Conservation (phyloP, 2,113 vertebrate genomes). For the Sigmodon hispidus region DNA sequence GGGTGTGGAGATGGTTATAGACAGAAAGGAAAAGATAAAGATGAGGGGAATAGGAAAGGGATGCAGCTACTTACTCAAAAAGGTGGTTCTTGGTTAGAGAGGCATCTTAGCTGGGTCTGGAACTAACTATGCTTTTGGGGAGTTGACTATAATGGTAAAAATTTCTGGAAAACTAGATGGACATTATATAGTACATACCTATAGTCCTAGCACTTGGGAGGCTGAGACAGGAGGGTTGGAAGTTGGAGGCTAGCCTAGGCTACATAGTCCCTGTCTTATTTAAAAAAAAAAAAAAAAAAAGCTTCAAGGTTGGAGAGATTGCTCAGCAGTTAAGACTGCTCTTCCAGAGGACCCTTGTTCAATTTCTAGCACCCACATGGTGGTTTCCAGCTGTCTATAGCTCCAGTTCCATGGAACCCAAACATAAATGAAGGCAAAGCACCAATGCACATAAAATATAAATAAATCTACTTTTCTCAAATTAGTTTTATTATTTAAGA, state of each 20-base stretch:
- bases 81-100: background rate
- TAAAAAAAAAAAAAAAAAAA: background rate
- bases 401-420: background rate
- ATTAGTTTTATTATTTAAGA: slow-evolving; percentile 63
- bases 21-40: background rate
- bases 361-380: background rate
- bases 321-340: background rate
- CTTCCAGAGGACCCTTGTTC: background rate
- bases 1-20: background rate
- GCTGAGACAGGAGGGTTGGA: background rate
- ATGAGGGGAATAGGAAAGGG: too few relatives aligned
- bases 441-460: background rate
- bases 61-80: background rate
- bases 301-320: background rate
- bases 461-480: slow-evolving; percentile 56
- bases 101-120: background rate
- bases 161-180: slow-evolving; percentile 32
- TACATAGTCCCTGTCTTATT: background rate
- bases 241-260: background rate
- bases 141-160: background rate
- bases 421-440: background rate
- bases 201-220: background rate
- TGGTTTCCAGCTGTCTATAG: background rate
- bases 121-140: background rate
- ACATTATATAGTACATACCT: background rate